Evolutionary conservation across 2,797 vertebrate species (phyloP).

Genomic region (Eulemur coronatus): DNA sequence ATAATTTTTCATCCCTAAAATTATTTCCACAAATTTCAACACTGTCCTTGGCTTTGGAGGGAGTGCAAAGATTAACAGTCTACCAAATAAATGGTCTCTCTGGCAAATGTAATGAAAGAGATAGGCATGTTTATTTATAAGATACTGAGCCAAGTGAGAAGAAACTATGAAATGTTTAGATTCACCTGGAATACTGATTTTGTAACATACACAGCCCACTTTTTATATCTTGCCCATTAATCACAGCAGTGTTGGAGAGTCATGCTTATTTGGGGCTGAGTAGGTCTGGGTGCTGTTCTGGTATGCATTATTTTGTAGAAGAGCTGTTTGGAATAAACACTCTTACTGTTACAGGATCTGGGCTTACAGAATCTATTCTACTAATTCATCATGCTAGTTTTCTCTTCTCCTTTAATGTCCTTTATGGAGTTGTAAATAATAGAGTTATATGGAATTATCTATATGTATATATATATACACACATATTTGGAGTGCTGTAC

Average conservation of each 20-base stretch:
- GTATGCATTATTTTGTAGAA: not conserved
- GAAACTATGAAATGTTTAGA: conserved; percentile 13
- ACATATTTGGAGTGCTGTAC: not conserved
- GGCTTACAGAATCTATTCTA: not conserved
- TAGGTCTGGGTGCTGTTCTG: not conserved
- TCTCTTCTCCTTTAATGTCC: not conserved
- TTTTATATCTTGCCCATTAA: not conserved
- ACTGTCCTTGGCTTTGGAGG: not conserved
- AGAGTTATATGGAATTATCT: not conserved
- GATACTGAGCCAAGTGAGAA: not conserved
- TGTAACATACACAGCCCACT: not conserved
- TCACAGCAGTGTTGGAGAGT: not conserved
- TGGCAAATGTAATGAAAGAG: not conserved
- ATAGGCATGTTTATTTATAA: not conserved
- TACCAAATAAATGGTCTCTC: not conserved
- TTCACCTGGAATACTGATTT: not conserved
- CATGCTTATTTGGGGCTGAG: not conserved
- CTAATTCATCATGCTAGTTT: not conserved
- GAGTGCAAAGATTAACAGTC: not conserved
- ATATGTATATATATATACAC: not conserved
- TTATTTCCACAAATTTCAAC: not conserved
- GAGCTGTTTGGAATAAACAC: not conserved
- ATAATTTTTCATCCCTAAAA: not conserved
- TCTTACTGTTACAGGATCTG: not conserved
- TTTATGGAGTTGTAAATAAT: not conserved